These are phyloP conservation scores for Pao palembangensis DNA, from an alignment of 2,113 vertebrate species.

Conservation along the genomic window DNA sequence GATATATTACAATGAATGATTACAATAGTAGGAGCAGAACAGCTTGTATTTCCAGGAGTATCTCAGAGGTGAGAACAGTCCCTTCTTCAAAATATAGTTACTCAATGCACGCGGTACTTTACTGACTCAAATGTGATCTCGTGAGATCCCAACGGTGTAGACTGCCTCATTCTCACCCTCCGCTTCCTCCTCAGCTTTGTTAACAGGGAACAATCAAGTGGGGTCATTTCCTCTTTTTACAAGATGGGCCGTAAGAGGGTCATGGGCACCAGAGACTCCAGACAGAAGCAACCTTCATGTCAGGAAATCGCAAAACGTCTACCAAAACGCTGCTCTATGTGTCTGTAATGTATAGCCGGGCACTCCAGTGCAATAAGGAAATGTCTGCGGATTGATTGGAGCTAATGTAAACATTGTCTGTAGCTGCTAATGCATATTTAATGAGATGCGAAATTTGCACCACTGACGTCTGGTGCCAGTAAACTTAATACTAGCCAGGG, in stretches of 20 bases:
- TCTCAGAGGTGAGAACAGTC: no score
- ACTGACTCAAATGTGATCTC: no score
- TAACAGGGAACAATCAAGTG: conserved; percentile 55
- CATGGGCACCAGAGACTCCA: conserved; percentile 26
- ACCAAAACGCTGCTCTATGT: background rate
- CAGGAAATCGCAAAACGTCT: conserved; percentile 33
- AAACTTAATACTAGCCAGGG: conserved; percentile 27
- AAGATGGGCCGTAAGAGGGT: conserved; percentile 51
- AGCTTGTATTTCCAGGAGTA: no score
- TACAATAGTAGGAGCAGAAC: no score
- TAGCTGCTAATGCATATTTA: conserved; percentile 15
- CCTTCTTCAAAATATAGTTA: no score
- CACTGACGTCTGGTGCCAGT: conserved; percentile 2
- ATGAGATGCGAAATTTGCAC: conserved; percentile 3
- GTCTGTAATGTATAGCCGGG: background rate
- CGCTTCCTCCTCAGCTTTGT: conserved; percentile 35
- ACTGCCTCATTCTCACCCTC: conserved; percentile 47
- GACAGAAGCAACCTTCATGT: conserved; percentile 19
- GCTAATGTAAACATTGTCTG: conserved; percentile 15
- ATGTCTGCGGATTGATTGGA: conserved; percentile 2
- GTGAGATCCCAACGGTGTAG: conserved; percentile 28
- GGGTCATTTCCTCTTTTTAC: conserved; percentile 54
- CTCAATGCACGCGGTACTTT: no score
- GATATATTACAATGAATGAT: no score
- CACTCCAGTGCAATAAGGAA: conserved; percentile 32